Evolutionary conservation across 2,797 vertebrate species (phyloP), one percentile per base, ranked within the genome.

Genomic region (Clarias platycephalus): DNA sequence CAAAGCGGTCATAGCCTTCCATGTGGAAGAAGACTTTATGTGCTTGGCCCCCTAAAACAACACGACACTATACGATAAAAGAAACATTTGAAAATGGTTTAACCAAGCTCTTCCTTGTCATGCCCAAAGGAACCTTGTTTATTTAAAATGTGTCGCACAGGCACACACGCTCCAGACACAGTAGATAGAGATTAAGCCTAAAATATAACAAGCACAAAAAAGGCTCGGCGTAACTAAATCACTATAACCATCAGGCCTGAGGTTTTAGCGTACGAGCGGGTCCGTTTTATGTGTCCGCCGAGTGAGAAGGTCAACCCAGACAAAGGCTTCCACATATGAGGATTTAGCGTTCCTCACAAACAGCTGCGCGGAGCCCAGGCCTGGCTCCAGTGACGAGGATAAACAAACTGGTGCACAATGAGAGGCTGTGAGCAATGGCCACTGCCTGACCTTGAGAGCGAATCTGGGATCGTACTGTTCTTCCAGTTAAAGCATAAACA

Each of bases 361-460:
- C 74, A 78, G 74, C 75, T 83, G 85, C 57, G 8, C 12, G 15
- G 74, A 79, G 74, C 66, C 26, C 37, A 55, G 63, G 57, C 64
- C 57, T 63, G 74, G 80, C 74, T 82, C 66, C 74, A 71, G 34
- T 71, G 80, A 78, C 80, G 62, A 81, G 76, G 80, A 86, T 44
- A 83, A 86, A 83, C 85, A 86, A 71, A 70, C 55, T 68, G 0
- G 15, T 53, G 64, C 40, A 86, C 81, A 86, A 72, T 83, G 75
- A 74, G 67, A 72, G 85, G 74, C 66, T 83, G 84, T 78, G 37
- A 86, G 74, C 57, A 26, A 28, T 66, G 74, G 76, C 57, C 75
- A 86, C 64, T 40, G 80, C 74, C 24, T 71, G 81, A 79, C 80
- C 80, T 78, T 40, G 12, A 63, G 66, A n/a, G n/a, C 18, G 28